These are phyloP conservation scores for Oryzias woworae DNA, from an alignment of 2,113 vertebrate species.

Conservation along the genomic window DNA sequence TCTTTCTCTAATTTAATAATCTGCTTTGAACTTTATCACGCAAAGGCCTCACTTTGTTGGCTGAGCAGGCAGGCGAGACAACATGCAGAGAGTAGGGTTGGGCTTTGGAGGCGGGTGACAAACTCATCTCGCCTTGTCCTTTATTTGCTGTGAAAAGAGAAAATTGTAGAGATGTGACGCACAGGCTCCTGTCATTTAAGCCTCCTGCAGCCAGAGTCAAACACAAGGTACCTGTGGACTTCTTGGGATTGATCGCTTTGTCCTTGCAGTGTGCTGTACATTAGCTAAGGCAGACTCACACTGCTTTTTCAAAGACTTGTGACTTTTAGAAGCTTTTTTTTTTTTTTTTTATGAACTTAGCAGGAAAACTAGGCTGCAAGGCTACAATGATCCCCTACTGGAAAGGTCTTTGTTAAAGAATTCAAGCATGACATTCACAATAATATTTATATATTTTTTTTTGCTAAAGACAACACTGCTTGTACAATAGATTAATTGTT, in stretches of 20 bases:
- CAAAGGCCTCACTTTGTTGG: slow-evolving; percentile 54
- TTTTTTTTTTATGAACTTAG: no score
- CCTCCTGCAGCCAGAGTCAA: slow-evolving; percentile 19
- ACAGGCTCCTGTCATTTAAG: slow-evolving; percentile 10
- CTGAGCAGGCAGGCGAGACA: slow-evolving; percentile 42
- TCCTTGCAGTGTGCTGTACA: not conserved
- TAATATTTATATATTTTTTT: no score
- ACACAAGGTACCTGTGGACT: slow-evolving; percentile 5
- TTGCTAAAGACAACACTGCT: no score
- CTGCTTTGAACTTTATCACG: slow-evolving; percentile 69
- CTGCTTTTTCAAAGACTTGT: not conserved
- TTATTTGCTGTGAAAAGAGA: slow-evolving; percentile 24
- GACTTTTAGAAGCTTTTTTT: no score
- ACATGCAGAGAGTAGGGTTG: slow-evolving; percentile 16
- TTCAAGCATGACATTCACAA: no score
- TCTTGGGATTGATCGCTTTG: not conserved
- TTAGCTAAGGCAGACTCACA: not conserved
- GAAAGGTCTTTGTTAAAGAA: no score
- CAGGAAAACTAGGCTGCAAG: no score
- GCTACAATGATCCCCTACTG: no score
- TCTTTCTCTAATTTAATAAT: slow-evolving; percentile 76
- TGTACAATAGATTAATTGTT: no score
- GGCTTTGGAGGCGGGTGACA: slow-evolving; percentile 9
- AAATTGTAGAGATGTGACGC: slow-evolving; percentile 4
- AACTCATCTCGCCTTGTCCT: slow-evolving; percentile 25